phyloP scores from a whole-genome alignment of 2,888 invertebrate species.

The Agonopterix arenella region DNA sequence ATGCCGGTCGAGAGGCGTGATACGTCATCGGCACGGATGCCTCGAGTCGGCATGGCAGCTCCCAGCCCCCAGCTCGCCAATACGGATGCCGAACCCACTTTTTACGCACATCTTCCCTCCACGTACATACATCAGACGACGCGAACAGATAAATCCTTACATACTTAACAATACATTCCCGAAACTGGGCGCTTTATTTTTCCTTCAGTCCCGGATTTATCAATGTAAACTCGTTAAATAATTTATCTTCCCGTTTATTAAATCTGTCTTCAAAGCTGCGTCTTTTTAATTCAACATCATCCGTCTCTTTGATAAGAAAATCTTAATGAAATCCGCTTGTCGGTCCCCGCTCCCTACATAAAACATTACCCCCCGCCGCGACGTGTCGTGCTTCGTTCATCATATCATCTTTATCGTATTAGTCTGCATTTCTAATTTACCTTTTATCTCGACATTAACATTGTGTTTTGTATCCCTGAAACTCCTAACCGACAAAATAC shows the following conservation, averaged over 20 bases:
- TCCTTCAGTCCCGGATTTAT: not conserved
- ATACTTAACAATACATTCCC: conserved; percentile 17
- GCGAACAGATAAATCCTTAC: conserved; percentile 15
- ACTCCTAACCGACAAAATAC: conserved; percentile 7
- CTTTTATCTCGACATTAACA: conserved; percentile 24
- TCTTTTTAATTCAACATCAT: conserved; percentile 14
- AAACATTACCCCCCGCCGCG: conserved; percentile 65
- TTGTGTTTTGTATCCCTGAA: conserved; percentile 25
- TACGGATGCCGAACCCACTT: conserved; percentile 25
- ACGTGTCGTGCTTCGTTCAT: conserved; percentile 56
- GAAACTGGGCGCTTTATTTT: conserved; percentile 1
- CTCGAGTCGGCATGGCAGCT: conserved; percentile 3
- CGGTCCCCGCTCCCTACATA: conserved; percentile 43
- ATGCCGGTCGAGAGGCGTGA: conserved; percentile 26
- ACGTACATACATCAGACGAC: conserved; percentile 15
- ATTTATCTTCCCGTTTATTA: conserved; percentile 12
- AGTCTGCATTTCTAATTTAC: conserved; percentile 49
- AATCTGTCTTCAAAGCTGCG: conserved; percentile 11
- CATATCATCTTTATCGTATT: conserved; percentile 55
- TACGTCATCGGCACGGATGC: conserved; percentile 35
- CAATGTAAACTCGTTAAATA: not conserved
- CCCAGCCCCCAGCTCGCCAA: not conserved
- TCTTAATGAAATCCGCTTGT: conserved; percentile 44
- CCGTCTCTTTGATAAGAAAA: conserved; percentile 36
- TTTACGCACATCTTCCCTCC: conserved; percentile 16